These are phyloP conservation scores for Potamarius usumacintae DNA, from an alignment of 2,113 vertebrate genomes.

Conservation along the genomic window DNA sequence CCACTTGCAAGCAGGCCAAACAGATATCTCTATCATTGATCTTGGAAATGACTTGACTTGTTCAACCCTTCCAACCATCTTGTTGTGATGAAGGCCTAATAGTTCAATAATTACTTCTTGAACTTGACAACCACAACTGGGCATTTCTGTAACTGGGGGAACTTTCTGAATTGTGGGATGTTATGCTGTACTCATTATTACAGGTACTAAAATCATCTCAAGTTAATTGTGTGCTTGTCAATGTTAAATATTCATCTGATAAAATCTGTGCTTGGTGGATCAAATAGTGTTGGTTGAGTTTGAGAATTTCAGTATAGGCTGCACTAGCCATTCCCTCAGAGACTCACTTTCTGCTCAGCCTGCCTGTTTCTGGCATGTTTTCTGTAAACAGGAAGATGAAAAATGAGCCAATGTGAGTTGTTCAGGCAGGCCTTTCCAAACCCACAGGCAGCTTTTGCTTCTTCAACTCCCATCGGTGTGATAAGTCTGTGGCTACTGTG, in stretches of 20 bases:
- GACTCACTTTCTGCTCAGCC: not conserved
- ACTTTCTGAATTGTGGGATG: not conserved
- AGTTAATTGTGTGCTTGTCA: not conserved
- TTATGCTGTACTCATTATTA: not conserved
- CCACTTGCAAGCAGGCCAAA: too few relatives aligned
- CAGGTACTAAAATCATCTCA: not conserved
- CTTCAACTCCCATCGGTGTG: not conserved
- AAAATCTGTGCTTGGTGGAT: not conserved
- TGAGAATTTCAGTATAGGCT: not conserved
- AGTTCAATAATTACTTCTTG: not conserved
- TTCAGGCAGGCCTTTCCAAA: conserved; percentile 49
- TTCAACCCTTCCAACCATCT: not conserved
- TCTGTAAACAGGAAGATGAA: conserved; percentile 49
- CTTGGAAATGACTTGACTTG: not conserved
- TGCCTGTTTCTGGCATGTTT: conserved; percentile 44
- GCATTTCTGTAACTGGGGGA: not conserved
- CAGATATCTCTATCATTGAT: not conserved
- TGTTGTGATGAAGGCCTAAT: not conserved
- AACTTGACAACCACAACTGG: not conserved
- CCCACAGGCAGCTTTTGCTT: conserved; percentile 41
- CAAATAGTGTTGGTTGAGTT: not conserved
- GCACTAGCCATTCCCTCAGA: conserved; percentile 33
- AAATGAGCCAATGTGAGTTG: conserved; percentile 41
- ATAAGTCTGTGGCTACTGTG: conserved; percentile 8
- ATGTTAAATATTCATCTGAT: not conserved